Conservation (phyloP, 2,113 vertebrate species). For the Catharus minimus region DNA sequence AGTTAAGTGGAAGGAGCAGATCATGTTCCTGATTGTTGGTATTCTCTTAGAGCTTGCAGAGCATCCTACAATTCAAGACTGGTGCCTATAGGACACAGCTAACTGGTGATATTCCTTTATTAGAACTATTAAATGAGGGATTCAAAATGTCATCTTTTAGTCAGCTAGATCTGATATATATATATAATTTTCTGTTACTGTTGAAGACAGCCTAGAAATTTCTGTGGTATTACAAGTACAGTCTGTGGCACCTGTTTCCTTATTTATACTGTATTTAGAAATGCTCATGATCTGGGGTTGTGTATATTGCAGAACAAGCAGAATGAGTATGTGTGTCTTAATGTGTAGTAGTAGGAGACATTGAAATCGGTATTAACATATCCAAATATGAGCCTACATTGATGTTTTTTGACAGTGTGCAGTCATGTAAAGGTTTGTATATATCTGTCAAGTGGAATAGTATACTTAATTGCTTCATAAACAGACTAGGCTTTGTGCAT, state of each 20-base stretch:
- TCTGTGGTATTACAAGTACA: not conserved
- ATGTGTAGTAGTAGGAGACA: not conserved
- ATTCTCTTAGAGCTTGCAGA: not conserved
- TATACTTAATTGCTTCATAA: not conserved
- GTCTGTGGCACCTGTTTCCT: not conserved
- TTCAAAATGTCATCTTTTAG: not conserved
- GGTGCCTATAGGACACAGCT: not conserved
- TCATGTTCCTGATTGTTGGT: not conserved
- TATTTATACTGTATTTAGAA: not conserved
- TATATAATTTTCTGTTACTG: not conserved
- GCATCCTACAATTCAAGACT: not conserved
- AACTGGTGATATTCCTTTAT: not conserved
- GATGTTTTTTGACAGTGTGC: not conserved
- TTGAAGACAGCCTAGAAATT: conserved; percentile 12
- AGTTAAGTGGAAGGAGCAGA: not conserved
- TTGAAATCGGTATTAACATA: not conserved
- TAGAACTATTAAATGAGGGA: not conserved
- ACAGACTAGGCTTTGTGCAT: not conserved
- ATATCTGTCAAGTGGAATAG: not conserved
- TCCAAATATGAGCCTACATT: not conserved
- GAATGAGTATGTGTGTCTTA: not conserved
- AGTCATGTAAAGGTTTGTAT: not conserved
- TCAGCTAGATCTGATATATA: not conserved
- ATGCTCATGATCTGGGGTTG: not conserved
- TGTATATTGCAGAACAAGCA: not conserved